Evolutionary conservation across 2,888 invertebrate species (phyloP).

Genomic region (Rosalia funebris): DNA sequence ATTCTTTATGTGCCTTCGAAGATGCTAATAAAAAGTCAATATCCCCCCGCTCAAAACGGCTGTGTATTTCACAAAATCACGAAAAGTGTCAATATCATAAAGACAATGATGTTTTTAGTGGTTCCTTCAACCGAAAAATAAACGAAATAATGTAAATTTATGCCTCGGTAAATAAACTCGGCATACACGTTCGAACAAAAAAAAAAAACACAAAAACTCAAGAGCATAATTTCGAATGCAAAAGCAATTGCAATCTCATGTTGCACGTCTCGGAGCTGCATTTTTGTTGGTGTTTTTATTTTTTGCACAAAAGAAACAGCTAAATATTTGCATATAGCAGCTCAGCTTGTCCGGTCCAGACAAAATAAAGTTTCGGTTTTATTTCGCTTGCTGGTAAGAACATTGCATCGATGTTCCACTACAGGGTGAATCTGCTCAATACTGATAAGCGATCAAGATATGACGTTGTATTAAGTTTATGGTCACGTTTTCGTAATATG

Average conservation of each 20-base stretch:
- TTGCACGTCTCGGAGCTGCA: constrained; percentile 42
- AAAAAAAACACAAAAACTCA: constrained; percentile 23
- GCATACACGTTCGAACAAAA: constrained; percentile 25
- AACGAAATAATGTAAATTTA: constrained; percentile 36
- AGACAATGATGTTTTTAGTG: constrained; percentile 35
- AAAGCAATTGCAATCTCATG: constrained; percentile 48
- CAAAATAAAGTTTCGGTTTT: constrained; percentile 58
- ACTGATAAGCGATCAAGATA: no score
- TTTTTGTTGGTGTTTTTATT: constrained; percentile 36
- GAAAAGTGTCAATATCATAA: constrained; percentile 34
- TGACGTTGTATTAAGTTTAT: no score
- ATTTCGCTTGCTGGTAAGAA: no score
- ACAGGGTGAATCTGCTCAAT: no score
- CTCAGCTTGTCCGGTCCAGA: constrained; percentile 56
- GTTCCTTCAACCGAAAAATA: constrained; percentile 32
- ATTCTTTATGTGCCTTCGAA: constrained; percentile 11
- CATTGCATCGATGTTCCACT: no score
- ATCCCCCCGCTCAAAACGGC: not conserved
- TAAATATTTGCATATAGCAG: constrained; percentile 56
- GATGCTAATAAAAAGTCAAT: constrained; percentile 22
- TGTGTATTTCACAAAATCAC: constrained; percentile 25
- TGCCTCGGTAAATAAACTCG: constrained; percentile 36
- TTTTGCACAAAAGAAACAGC: constrained; percentile 40
- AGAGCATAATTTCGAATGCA: constrained; percentile 39
- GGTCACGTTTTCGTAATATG: no score